Evolutionary conservation across 2,888 invertebrate species (phyloP), one percentile per base, ranked within the genome.

Genomic region (Platycnemis pennipes): DNA sequence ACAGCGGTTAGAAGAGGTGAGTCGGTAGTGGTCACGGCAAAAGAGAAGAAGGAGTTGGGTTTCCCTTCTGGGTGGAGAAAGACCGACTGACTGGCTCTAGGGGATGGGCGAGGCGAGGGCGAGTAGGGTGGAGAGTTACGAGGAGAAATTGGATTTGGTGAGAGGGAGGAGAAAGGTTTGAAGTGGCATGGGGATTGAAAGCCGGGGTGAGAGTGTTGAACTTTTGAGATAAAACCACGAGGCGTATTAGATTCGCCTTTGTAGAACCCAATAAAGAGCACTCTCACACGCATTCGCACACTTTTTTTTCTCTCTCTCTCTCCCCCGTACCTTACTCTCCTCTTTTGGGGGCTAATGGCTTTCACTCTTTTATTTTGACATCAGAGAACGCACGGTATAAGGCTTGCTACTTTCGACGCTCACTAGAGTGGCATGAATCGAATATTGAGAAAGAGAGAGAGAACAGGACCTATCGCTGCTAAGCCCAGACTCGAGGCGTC

Each of bases 61-160:
- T 63, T 16, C 5, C 63, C 16, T 63, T 19, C 22, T 7, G 63
- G 63, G 26, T 22, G 19, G 63, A 63, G 16, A 49, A 49, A n/a
- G n/a, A n/a, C n/a, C n/a, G n/a, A n/a, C n/a, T n/a, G n/a, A n/a
- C n/a, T n/a, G n/a, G n/a, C n/a, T n/a, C n/a, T n/a, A n/a, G n/a
- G n/a, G n/a, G 49, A 49, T 49, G 49, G 49, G 19, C 13, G 19
- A 49, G 49, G 49, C 13, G 22, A 77, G 37, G 77, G 37, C 13
- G 77, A 77, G 77, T 77, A 5, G 63, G 77, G 37, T 77, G 77
- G 11, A 16, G 77, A 77, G 7, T 37, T 77, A n/a, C 31, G 16
- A 37, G 77, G 77, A 77, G 31, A 77, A 77, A 77, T 77, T 77
- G 77, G 31, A 77, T 77, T 77, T 37, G 37, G 49, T 37, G 77